phyloP scores from a whole-genome alignment of 2,113 vertebrate species.

The Rissa tridactyla region DNA sequence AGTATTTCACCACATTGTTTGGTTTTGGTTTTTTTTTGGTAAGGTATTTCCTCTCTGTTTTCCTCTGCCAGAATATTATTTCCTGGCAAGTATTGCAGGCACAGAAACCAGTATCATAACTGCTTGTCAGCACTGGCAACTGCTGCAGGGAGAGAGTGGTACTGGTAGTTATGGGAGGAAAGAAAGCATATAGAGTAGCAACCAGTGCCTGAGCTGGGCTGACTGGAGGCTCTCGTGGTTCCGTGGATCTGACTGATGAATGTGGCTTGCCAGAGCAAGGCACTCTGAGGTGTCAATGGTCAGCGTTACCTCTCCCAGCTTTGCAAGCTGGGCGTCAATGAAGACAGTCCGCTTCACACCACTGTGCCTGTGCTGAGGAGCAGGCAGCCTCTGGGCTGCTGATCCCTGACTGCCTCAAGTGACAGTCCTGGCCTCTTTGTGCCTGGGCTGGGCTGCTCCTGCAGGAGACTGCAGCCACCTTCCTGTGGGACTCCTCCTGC shows the following conservation, averaged over 20 bases:
- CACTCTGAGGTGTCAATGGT: not conserved
- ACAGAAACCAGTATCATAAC: not conserved
- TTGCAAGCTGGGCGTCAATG: not conserved
- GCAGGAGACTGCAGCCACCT: not conserved
- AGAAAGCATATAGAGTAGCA: not conserved
- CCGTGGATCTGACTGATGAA: not conserved
- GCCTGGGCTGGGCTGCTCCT: not conserved
- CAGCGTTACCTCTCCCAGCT: not conserved
- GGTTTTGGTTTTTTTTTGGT: not conserved
- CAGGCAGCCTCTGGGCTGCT: not conserved
- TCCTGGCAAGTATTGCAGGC: not conserved
- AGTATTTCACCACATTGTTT: not conserved
- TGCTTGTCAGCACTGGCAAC: not conserved
- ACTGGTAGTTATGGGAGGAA: not conserved
- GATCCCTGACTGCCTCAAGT: rapidly evolving
- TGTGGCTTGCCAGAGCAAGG: not conserved
- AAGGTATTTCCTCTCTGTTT: not conserved
- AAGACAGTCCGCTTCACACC: rapidly evolving
- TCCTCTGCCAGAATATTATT: not conserved
- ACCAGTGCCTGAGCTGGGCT: not conserved
- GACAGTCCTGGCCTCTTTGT: rapidly evolving
- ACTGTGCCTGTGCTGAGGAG: rapidly evolving
- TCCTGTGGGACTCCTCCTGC: not conserved
- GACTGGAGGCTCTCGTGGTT: not conserved
- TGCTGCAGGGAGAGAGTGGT: not conserved